Evolutionary conservation across 2,888 invertebrate genomes (phyloP).

Genomic region (Sinopyrophorus schimmeli): DNA sequence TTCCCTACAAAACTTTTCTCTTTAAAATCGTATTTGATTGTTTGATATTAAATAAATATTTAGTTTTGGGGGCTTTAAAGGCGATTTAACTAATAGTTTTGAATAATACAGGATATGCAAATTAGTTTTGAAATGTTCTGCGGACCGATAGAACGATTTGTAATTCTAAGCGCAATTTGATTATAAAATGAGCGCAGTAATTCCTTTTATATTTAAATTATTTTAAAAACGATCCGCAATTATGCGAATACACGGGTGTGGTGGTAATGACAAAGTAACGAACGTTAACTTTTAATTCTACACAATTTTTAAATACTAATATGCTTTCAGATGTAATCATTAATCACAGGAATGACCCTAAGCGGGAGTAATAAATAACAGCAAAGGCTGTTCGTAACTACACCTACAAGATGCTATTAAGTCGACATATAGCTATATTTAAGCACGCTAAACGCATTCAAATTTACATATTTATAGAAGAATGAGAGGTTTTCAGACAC

Average conservation of each 20-base stretch:
- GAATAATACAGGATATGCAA: too few species aligned
- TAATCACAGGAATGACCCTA: conserved; percentile 30
- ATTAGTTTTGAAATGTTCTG: too few species aligned
- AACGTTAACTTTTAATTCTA: conserved; percentile 23
- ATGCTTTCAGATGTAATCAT: conserved; percentile 29
- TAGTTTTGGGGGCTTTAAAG: too few species aligned
- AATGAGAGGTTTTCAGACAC: conserved; percentile 32
- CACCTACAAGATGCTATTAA: conserved; percentile 32
- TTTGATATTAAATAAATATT: too few species aligned
- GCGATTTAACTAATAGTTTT: too few species aligned
- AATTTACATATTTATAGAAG: conserved; percentile 35
- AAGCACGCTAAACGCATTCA: conserved; percentile 31
- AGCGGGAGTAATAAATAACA: conserved; percentile 29
- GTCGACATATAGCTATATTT: conserved; percentile 31
- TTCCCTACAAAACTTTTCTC: too few species aligned
- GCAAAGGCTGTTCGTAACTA: conserved; percentile 29
- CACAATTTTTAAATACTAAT: conserved; percentile 30
- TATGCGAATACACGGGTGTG: background rate
- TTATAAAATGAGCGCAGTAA: too few species aligned
- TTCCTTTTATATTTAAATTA: too few species aligned
- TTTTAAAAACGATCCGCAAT: too few species aligned
- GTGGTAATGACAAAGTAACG: conserved; percentile 17
- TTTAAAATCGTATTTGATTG: too few species aligned
- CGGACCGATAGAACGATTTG: too few species aligned
- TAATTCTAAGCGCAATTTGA: too few species aligned